These are phyloP conservation scores for Eupithecia subumbrata DNA, from an alignment of 2,888 invertebrate species.

Conservation along the genomic window DNA sequence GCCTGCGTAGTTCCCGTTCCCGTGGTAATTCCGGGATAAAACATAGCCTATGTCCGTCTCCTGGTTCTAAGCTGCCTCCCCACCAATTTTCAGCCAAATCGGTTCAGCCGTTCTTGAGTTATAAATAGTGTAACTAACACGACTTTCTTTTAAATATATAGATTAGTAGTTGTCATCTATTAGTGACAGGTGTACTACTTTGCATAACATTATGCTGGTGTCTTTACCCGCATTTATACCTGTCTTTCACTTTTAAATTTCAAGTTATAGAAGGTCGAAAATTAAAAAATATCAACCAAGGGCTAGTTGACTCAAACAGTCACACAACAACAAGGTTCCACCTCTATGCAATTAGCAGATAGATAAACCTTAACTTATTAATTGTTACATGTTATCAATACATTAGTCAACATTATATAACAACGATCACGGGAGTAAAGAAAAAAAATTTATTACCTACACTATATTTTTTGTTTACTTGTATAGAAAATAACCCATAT, in stretches of 20 bases:
- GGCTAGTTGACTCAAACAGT: neutral
- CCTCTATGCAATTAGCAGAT: neutral
- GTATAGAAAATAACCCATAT: no score
- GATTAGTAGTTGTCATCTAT: neutral
- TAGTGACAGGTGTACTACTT: neutral
- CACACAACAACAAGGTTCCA: neutral
- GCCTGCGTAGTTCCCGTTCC: no score
- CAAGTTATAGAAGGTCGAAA: neutral
- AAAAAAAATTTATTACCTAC: no score
- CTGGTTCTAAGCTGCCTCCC: no score
- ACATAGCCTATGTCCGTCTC: no score
- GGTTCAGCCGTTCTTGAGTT: no score
- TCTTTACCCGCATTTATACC: neutral
- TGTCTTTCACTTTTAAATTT: neutral
- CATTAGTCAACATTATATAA: neutral
- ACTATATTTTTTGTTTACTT: no score
- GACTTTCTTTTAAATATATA: no score
- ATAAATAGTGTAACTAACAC: no score
- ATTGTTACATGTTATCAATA: neutral
- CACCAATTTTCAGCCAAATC: no score
- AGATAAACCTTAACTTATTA: neutral
- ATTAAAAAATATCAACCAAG: neutral
- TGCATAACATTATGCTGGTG: neutral
- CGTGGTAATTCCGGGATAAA: no score
- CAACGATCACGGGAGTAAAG: neutral